These are phyloP conservation scores for Aplysia californica DNA, from an alignment of 1,140 invertebrate genomes.

Conservation along the genomic window DNA sequence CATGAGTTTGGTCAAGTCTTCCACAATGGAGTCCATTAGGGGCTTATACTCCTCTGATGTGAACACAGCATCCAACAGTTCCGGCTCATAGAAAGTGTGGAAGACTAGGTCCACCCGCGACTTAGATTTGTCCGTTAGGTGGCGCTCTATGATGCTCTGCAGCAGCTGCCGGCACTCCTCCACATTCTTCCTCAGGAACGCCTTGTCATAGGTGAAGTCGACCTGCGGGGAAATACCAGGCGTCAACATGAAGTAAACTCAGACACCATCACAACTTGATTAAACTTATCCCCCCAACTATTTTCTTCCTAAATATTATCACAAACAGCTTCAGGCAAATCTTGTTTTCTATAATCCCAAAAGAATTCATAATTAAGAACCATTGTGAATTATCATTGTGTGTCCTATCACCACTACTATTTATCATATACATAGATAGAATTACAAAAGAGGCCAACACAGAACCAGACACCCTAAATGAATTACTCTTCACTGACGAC, in stretches of 20 bases:
- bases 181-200: constrained; percentile 76
- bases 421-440: no score
- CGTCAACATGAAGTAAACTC: not conserved
- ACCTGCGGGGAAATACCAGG: constrained; percentile 70
- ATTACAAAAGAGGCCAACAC: no score
- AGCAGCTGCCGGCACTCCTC: constrained; percentile 78
- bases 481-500: no score
- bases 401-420: no score
- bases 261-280: no score
- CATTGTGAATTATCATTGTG: no score
- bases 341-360: no score
- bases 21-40: constrained; percentile 68
- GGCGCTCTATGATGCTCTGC: constrained; percentile 79
- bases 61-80: constrained; percentile 84
- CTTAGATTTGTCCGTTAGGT: constrained; percentile 88
- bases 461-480: no score
- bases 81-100: constrained; percentile 80
- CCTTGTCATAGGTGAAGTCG: constrained; percentile 88
- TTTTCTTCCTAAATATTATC: no score
- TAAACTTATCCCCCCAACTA: no score
- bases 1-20: constrained; percentile 83
- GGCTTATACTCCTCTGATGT: constrained; percentile 69
- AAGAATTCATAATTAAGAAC: no score
- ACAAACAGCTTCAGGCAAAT: no score
- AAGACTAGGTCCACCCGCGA: constrained; percentile 86